phyloP scores from a whole-genome alignment of 2,113 vertebrate species.

The Brachionichthys hirsutus region DNA sequence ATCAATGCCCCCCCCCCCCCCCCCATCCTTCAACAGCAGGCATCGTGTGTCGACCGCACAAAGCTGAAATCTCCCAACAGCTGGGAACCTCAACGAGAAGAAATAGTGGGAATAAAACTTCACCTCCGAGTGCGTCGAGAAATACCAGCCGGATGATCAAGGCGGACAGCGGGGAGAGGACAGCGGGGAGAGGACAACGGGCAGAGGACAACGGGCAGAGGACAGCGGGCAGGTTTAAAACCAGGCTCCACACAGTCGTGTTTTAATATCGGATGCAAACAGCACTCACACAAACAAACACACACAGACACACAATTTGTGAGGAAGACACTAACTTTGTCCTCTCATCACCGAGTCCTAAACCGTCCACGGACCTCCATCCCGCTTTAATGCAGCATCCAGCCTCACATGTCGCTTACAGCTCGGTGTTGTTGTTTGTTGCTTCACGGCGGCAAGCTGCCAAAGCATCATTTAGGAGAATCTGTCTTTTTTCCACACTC shows the following conservation, averaged over 20 bases:
- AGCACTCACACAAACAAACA: slow-evolving; percentile 11
- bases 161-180: not conserved
- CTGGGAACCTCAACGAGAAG: slow-evolving; percentile 16
- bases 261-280: slow-evolving; percentile 7
- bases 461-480: slow-evolving; percentile 64
- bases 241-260: too few relatives aligned
- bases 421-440: slow-evolving; percentile 67
- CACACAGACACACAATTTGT: slow-evolving; percentile 14
- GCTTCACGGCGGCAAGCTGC: slow-evolving; percentile 40
- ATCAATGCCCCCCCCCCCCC: slow-evolving; percentile 25
- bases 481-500: slow-evolving; percentile 62
- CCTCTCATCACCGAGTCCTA: slow-evolving; percentile 9
- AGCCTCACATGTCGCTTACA: slow-evolving; percentile 67
- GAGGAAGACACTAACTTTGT: slow-evolving; percentile 13
- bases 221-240: not conserved
- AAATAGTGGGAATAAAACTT: slow-evolving; percentile 11
- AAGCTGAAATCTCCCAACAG: slow-evolving; percentile 42
- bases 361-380: slow-evolving; percentile 23
- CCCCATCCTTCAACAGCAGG: slow-evolving; percentile 19
- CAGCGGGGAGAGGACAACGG: too few relatives aligned
- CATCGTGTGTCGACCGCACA: slow-evolving; percentile 21
- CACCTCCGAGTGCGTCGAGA: not conserved
- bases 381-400: slow-evolving; percentile 31
- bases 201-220: too few relatives aligned
- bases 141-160: not conserved